Evolutionary conservation across 2,888 invertebrate species (phyloP).

Genomic region (Scaeva pyrastri): DNA sequence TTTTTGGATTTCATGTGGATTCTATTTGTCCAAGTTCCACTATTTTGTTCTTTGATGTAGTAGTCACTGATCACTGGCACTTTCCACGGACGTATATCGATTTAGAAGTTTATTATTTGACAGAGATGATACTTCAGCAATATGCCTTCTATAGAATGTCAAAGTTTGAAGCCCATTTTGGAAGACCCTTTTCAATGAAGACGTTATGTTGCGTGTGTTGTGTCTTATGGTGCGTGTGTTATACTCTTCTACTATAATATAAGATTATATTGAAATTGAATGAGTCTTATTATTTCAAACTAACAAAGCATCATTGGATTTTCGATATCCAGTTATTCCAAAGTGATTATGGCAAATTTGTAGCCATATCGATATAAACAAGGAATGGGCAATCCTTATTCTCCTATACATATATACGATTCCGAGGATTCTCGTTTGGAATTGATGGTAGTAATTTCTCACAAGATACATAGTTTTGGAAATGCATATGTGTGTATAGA

Average conservation of each 20-base stretch:
- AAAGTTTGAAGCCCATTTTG: too few relatives aligned
- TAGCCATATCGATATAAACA: neutral
- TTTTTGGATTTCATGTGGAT: too few relatives aligned
- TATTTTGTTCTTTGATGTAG: too few relatives aligned
- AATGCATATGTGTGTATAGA: too few relatives aligned
- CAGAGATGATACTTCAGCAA: too few relatives aligned
- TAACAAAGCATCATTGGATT: slow-evolving; percentile 12
- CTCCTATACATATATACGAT: neutral
- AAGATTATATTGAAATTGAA: slow-evolving; percentile 22
- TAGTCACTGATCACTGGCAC: too few relatives aligned
- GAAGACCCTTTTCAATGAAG: too few relatives aligned
- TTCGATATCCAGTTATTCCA: slow-evolving; percentile 22
- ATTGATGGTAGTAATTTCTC: slow-evolving; percentile 4
- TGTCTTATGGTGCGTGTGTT: neutral
- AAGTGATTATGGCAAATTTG: slow-evolving; percentile 10
- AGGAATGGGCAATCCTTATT: neutral
- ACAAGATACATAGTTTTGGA: neutral
- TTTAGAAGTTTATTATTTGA: too few relatives aligned
- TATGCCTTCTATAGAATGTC: too few relatives aligned
- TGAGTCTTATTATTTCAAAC: slow-evolving; percentile 20
- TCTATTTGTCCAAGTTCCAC: too few relatives aligned
- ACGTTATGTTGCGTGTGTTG: neutral
- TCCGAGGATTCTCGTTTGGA: neutral
- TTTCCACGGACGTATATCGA: too few relatives aligned
- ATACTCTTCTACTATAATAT: neutral